Evolutionary conservation across 2,888 invertebrate genomes (phyloP), one percentile per base, ranked within the genome.

Genomic region (Vesta saturnalis): DNA sequence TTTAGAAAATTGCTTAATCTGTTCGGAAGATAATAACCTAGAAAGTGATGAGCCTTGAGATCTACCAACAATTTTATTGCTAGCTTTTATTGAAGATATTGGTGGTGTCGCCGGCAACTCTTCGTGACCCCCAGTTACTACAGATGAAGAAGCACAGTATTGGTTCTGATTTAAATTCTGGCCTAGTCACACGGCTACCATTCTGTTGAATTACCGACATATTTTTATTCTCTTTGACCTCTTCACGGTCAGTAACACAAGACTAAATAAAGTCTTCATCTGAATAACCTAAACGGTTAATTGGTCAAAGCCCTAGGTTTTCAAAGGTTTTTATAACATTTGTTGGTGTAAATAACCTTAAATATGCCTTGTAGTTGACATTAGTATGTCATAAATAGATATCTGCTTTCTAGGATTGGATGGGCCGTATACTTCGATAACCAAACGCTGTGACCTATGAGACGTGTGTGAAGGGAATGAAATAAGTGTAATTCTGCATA

Each of bases 281-380:
- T n/a, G n/a, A n/a, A n/a, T n/a, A n/a, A n/a, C 52, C 43, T n/a
- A 43, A 43, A 8, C n/a, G 8, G n/a, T 43, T 43, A n/a, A 43
- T 43, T n/a, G 61, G 54, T 52, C 61, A 61, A 21, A 62, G 14
- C 15, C 62, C 62, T 43, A 19, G 39, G 5, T 35, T 62, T 12
- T 54, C 55, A 62, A 62, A 62, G 6, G 39, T 55, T 30, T 19
- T 61, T 54, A 35, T 52, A 19, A 52, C 30, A 61, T 61, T 61
- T 54, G 52, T 61, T 18, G 39, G 21, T 15, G 18, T 54, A 39
- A 61, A 61, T 15, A 35, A 61, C 1, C 21, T 23, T 22, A 54
- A 35, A 35, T 61, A 61, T 16, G 62, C 54, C 15, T 22, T 46
- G 10, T 35, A 6, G 54, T 54, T 35, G 52, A 19, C 19, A n/a